Conservation (phyloP, 2,797 vertebrate species). For the Pangasius djambal region DNA sequence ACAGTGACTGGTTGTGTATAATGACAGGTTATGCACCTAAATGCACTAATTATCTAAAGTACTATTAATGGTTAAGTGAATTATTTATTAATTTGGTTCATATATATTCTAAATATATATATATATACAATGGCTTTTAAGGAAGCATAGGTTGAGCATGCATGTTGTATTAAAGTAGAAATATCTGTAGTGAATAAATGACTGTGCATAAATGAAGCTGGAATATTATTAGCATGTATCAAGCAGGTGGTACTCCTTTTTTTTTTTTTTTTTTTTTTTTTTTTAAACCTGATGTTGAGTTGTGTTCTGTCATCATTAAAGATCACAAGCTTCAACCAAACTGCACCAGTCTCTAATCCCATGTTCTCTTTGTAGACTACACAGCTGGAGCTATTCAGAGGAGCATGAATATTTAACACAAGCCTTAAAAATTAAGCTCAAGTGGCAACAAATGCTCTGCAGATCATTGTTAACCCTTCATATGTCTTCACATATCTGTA, state of each 20-base stretch:
- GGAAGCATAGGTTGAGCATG: neutral
- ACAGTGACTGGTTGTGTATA: neutral
- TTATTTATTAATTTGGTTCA: constrained; percentile 26
- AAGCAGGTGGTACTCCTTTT: constrained; percentile 7
- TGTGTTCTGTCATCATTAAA: constrained; percentile 46
- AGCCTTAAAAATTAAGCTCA: constrained; percentile 60
- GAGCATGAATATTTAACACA: constrained; percentile 63
- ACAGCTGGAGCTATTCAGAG: constrained; percentile 40
- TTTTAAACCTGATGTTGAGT: constrained; percentile 5
- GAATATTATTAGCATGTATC: neutral
- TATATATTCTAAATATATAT: constrained; percentile 16
- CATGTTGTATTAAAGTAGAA: constrained; percentile 2
- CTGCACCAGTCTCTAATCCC: constrained; percentile 36
- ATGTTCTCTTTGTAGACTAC: constrained; percentile 45
- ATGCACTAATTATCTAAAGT: constrained; percentile 23
- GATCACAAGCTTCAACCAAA: constrained; percentile 38
- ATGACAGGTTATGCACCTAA: neutral
- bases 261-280: neutral
- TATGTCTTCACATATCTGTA: constrained; percentile 60
- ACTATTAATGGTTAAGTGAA: constrained; percentile 11
- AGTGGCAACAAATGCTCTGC: constrained; percentile 54
- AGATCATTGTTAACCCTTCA: constrained; percentile 24
- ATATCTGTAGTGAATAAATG: neutral
- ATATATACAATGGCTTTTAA: neutral
- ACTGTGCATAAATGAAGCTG: constrained; percentile 1